Evolutionary conservation across 2,113 vertebrate genomes (phyloP).

Genomic region (Sorex araneus): DNA sequence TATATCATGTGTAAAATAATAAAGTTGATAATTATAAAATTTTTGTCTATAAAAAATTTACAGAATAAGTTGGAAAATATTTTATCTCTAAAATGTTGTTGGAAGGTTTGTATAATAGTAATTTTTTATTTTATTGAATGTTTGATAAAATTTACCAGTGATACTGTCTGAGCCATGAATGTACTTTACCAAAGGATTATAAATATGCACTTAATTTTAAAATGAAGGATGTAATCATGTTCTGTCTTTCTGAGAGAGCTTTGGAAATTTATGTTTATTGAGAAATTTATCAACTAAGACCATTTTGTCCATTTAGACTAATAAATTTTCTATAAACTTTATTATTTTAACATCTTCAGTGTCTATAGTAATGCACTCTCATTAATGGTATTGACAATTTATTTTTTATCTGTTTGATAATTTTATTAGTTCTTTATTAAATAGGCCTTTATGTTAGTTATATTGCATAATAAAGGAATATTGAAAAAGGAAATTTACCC

Average conservation of each 20-base stretch:
- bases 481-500: neutral
- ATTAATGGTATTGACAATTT: slow-evolving; percentile 47
- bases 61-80: neutral
- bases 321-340: slow-evolving; percentile 20
- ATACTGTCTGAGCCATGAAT: neutral
- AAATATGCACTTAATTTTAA: slow-evolving; percentile 15
- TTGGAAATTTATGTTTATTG: neutral
- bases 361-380: neutral
- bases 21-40: neutral
- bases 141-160: slow-evolving; percentile 43
- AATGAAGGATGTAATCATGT: neutral
- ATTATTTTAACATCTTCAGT: neutral
- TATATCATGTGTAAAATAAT: slow-evolving; percentile 14
- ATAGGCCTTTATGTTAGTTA: no score
- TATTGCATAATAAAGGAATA: neutral
- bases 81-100: neutral
- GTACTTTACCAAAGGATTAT: slow-evolving; percentile 28
- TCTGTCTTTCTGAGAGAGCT: slow-evolving; percentile 34
- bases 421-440: neutral
- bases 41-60: neutral
- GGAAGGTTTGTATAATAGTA: neutral
- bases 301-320: neutral
- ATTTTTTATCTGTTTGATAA: neutral
- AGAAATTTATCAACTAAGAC: slow-evolving; percentile 23
- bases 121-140: neutral